Conservation (phyloP, 2,888 invertebrate genomes). For the Pyrochroa serraticornis region DNA sequence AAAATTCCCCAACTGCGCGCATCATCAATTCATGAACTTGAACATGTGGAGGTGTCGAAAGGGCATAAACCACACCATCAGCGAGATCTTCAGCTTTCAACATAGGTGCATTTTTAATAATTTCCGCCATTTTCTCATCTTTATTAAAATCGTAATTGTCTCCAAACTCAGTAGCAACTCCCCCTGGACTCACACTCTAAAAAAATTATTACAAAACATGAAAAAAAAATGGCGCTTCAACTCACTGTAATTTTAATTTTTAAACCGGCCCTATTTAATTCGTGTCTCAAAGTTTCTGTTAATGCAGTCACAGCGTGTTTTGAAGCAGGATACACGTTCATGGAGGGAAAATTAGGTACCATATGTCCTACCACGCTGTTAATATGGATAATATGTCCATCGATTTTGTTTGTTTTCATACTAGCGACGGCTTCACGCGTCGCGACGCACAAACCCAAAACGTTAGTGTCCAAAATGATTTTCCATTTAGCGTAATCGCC, state of each 20-base stretch:
- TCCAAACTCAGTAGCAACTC: constrained; percentile 7
- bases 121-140: not conserved
- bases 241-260: constrained; percentile 24
- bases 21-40: constrained; percentile 17
- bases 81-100: constrained; percentile 23
- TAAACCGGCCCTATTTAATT: constrained; percentile 8
- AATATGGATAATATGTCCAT: constrained; percentile 31
- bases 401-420: constrained; percentile 25
- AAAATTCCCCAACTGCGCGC: not conserved
- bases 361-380: constrained; percentile 25
- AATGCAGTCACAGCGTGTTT: constrained; percentile 30
- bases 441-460: constrained; percentile 27
- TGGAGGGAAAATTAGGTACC: constrained; percentile 5
- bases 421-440: constrained; percentile 28
- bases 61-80: constrained; percentile 21
- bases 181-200: constrained; percentile 30
- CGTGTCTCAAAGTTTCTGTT: constrained; percentile 22
- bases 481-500: constrained; percentile 25
- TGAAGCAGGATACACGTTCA: constrained; percentile 27
- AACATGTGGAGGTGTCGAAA: constrained; percentile 29
- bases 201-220: not conserved
- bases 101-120: not conserved
- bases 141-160: not conserved
- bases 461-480: constrained; percentile 25
- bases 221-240: too few relatives aligned